Evolutionary conservation across 2,888 invertebrate genomes (phyloP), one percentile per base, ranked within the genome.

Genomic region (Hoplodrina ambigua): DNA sequence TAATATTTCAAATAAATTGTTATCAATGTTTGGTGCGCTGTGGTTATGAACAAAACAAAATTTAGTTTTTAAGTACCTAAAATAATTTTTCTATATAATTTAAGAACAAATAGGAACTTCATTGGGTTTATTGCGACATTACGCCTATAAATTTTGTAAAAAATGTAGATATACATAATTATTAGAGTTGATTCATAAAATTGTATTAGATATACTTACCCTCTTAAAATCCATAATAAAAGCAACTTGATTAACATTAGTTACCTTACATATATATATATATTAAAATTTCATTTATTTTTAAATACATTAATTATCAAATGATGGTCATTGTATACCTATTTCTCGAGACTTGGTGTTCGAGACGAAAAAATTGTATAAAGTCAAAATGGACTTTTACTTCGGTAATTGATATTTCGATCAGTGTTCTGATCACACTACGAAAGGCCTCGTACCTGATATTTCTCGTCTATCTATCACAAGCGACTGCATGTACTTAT

Each of bases 31-130:
- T 84, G 79, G 74, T 78, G 81, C 78, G 77, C 76, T 78, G 75
- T 71, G 59, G 72, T 66, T 62, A 75, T 72, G 72, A 81, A 78
- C 65, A 74, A 70, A 77, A 73, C 71, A 76, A 75, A 75, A 75
- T 80, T 76, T 75, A 60, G 75, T 67, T 72, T 37, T 61, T 69
- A 78, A 54, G 59, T 81, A 77, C 61, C 74, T 82, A 80, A 76
- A 72, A 83, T 72, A 69, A 79, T 61, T 69, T 80, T 73, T 72
- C 64, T 81, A 82, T 50, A 69, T 72, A 73, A 77, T 84, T 72
- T 78, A 75, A 67, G 61, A 80, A 77, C 75, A 81, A 86, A 85
- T 86, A 86, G 85, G 85, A 86, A 86, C 85, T 86, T 78, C 46
- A 73, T 83, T 79, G 73, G 61, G 73, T 74, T 78, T 82, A 69